Evolutionary conservation across 64 coral and sea anemone species (phyloP), one percentile per base, ranked within the genome.

Genomic region (Acropora tenuis): DNA sequence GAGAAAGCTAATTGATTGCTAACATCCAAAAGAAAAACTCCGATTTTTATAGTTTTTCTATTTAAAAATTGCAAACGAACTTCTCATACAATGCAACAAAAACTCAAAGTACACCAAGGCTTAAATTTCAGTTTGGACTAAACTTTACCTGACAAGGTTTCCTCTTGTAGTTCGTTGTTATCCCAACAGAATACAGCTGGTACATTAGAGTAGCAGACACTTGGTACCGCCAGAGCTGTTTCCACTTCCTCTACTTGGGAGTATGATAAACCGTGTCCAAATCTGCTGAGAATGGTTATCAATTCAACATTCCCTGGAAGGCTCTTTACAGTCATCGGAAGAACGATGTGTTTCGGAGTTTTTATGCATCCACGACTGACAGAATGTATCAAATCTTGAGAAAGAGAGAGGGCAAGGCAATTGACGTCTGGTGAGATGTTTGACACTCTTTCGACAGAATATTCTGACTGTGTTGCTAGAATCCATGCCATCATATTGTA

Each of bases 131-230:
- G 30, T 30, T 30, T 30, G 30, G 30, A 30, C 30, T 30, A 30
- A 30, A 30, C 30, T 73, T 73, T 19, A 93, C 71, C 91, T 87
- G 84, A 88, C 67, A 93, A 78, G 48, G 84, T 93, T 53, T 93
- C 91, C 77, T 93, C 91, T 78, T 69, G 47, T 49, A 93, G 84
- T 48, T 87, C 83, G 63, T 87, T 93, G 76, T 93, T 93, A 47
- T 82, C 91, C 84, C 91, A 93, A 50, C 91, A 93, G 63, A 93
- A 93, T 7, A 93, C 60, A 42, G 41, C 84, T 44, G 91, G 75
- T 17, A 93, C 75, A 73, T 48, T 55, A 3, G 76, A 75, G 18
- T 18, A 43, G 73, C 91, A 93, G 6, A 79, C 57, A 30, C 43
- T 78, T 67, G 52, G 52, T 55, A 55, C 52, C 17, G 63, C 8